Evolutionary conservation across 2,113 vertebrate species (phyloP), one percentile per base, ranked within the genome.

Genomic region (Suncus etruscus): DNA sequence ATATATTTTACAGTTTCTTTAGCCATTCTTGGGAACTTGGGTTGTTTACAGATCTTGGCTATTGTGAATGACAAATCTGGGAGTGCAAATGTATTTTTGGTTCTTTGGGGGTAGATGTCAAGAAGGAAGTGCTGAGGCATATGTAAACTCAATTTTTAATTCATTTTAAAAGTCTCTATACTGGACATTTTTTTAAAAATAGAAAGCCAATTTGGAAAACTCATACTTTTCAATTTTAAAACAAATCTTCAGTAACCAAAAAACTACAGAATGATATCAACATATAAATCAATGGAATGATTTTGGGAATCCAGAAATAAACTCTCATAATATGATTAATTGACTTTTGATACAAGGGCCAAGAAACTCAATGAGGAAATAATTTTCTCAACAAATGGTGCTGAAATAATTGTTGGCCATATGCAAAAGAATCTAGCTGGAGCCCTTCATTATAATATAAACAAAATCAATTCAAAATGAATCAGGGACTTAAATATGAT

Each of bases 241-340:
- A 54, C 54, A 54, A 54, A 54, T 54, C 54, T 54, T 16, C 54
- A 54, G 12, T 54, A 54, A 54, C 16, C 54, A 85, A 85, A 32
- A 61, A 16, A 80, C 51, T 63, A 22, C 73, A 18, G 51, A 51
- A n/a, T 10, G 73, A 50, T 61, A 47, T 61, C 39, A 11, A 61
- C 16, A 65, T 65, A 65, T 27, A 58, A 31, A 79, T 79, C 54
- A 80, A 45, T 63, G 24, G 31, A 80, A 65, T 80, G n/a, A 86
- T 54, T 47, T 27, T 75, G 83, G 27, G 70, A 86, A 75, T 75
- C 39, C 39, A 86, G 83, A 75, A 75, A 75, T 75, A 86, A 65
- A 48, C 70, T 29, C 11, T 63, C 54, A 75, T 32, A 29, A 8
- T 81, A 47, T 66, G 61, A 68, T 81, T 20, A 81, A 65, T 45